Base-by-base conservation (phyloP, 2,113 vertebrate species). In the Pardalotus punctatus region DNA sequence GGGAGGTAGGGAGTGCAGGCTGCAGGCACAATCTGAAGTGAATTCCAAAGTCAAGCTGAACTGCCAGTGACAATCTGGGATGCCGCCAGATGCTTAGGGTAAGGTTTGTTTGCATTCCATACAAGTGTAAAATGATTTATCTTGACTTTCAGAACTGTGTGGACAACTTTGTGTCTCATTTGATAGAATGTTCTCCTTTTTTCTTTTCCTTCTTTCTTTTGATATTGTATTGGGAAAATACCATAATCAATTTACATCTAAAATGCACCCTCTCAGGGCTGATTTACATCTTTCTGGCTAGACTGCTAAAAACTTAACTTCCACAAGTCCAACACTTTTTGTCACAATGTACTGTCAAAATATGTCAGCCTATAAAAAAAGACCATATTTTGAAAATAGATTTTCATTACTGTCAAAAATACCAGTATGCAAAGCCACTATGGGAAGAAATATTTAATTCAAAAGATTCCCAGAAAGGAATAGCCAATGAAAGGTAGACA, bases 351-450 rank as follows among this genome's bases (percentile, higher is more conserved):
- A 53, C 48, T 71, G n/a, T 60, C 48, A 96, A 81, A 88, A 92
- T 71, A 36, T 45, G 57, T 85, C 77, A 93, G 61, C 14, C 53
- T 48, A 76, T 27, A n/a, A 87, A 90, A 90, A 73, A 77, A 1
- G 20, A 66, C 5, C 0, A 0, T n/a, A 91, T 79, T 88, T 80
- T 82, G 25, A 78, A 88, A 90, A 82, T 3, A 72, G 2, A 76
- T 51, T 86, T 70, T 88, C 12, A 28, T 38, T 87, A 62, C 58
- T 86, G 66, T 61, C 36, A 93, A 57, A 81, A 94, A 79, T 71
- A 79, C 23, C 56, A 73, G 40, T 56, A 79, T 17, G 17, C 50
- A 80, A 93, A 81, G 25, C 11, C 23, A 53, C 40, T 22, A 33
- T 17, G 11, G 31, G 70, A 57, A 79, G 61, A 89, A 85, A 78